Evolutionary conservation across 2,888 invertebrate genomes (phyloP).

Genomic region (Carabus problematicus): DNA sequence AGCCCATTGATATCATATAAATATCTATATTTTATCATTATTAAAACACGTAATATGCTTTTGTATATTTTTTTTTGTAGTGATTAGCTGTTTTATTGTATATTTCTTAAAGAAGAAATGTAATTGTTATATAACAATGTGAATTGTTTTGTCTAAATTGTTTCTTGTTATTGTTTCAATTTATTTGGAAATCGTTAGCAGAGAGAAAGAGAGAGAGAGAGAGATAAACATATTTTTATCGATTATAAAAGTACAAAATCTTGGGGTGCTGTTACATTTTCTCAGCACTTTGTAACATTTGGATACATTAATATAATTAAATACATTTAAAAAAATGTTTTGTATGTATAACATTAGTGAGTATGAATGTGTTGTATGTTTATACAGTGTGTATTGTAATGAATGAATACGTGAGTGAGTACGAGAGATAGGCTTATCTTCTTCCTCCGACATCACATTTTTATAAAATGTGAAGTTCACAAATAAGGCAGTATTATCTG

Average conservation of each 20-base stretch:
- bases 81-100: conserved; percentile 30
- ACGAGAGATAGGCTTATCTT: too few relatives aligned
- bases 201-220: conserved; percentile 19
- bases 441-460: too few relatives aligned
- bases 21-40: too few relatives aligned
- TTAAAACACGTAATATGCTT: conserved; percentile 15
- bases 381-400: conserved; percentile 7
- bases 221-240: conserved; percentile 40
- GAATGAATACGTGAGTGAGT: too few relatives aligned
- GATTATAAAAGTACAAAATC: conserved; percentile 43
- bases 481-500: too few relatives aligned
- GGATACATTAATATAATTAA: conserved; percentile 36
- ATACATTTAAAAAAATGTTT: conserved; percentile 3
- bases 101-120: conserved; percentile 34
- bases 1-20: too few relatives aligned
- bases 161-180: conserved; percentile 40
- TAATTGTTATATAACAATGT: conserved; percentile 38
- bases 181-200: conserved; percentile 38
- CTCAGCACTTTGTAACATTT: conserved; percentile 38
- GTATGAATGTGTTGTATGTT: conserved; percentile 13
- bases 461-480: too few relatives aligned
- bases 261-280: conserved; percentile 43
- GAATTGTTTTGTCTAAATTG: conserved; percentile 33
- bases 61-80: conserved; percentile 40
- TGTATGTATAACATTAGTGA: conserved; percentile 2